Conservation (phyloP, 1,140 invertebrate genomes). For the Psilanteris sp. region DNA sequence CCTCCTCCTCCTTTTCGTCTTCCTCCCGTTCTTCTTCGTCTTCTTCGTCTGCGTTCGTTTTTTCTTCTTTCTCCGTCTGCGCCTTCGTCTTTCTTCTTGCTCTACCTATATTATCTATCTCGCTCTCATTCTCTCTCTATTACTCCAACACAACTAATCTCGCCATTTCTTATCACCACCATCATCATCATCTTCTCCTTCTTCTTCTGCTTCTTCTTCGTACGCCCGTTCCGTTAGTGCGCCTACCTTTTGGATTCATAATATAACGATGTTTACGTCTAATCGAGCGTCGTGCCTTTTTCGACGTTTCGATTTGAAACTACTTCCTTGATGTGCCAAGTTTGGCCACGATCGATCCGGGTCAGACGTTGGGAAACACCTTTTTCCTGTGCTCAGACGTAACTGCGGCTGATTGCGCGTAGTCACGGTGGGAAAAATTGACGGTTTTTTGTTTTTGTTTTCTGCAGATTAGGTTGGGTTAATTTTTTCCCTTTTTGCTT, state of each 20-base stretch:
- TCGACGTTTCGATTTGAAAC: conserved; percentile 31
- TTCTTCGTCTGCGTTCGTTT: neutral
- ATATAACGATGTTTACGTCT: conserved; percentile 33
- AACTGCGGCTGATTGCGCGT: conserved; percentile 20
- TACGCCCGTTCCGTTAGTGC: no score
- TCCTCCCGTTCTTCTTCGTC: no score
- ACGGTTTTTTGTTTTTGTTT: neutral
- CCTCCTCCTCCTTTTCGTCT: neutral
- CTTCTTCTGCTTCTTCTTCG: no score
- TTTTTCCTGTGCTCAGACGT: conserved; percentile 33
- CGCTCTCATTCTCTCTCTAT: neutral
- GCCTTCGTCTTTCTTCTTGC: neutral
- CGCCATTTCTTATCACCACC: conserved; percentile 3
- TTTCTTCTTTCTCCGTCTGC: neutral
- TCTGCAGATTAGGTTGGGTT: no score
- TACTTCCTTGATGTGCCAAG: conserved; percentile 52
- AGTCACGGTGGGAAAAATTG: neutral
- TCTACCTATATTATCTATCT: no score
- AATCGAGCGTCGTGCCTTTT: conserved; percentile 37
- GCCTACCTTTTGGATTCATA: conserved; percentile 25
- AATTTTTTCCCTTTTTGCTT: no score
- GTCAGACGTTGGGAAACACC: conserved; percentile 46
- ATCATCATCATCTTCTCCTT: no score
- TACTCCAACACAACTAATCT: neutral
- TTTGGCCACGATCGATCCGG: conserved; percentile 50